Evolutionary conservation across 2,797 vertebrate species (phyloP), one percentile per base, ranked within the genome.

Genomic region (Diplodus sargus): DNA sequence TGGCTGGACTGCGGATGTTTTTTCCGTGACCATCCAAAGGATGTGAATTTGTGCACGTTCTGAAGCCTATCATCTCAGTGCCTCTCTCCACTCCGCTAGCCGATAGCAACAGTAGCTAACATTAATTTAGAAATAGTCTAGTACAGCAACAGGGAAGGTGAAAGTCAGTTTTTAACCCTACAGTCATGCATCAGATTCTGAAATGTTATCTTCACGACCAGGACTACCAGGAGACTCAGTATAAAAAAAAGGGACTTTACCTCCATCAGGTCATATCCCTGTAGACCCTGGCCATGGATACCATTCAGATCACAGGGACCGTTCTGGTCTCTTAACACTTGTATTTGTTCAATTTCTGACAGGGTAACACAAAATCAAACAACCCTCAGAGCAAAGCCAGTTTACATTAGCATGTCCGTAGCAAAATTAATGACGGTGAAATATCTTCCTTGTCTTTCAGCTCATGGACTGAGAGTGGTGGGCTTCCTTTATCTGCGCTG

Each of bases 361-460:
- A 72, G 42, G 10, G 18, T 45, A 58, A 18, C 23, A 66, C 62
- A 39, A 52, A 45, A 62, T 57, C 34, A 61, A 70, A 64, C 52
- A 76, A 43, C 68, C 47, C 53, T 65, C 8, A 17, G 7, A 66
- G 76, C 47, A 71, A 42, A 16, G n/a, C 56, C 52, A 47, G 45
- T 47, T 47, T 49, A 64, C 53, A 73, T 25, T 15, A 30, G 71
- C 45, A 23, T 62, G 30, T 70, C 54, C 53, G 66, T 59, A 45
- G 28, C 61, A 30, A 72, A 76, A 76, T 76, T 12, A 43, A 80
- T 66, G 5, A 16, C 52, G 62, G 52, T 67, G 22, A 75, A 64
- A 75, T 79, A 47, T 42, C 14, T 16, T 30, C 34, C 63, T 76
- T 60, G 28, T 66, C 53, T 59, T 39, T n/a, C 17, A 59, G 28